Evolutionary conservation across 2,113 vertebrate genomes (phyloP), one percentile per base, ranked within the genome.

Genomic region (Rattus rattus): DNA sequence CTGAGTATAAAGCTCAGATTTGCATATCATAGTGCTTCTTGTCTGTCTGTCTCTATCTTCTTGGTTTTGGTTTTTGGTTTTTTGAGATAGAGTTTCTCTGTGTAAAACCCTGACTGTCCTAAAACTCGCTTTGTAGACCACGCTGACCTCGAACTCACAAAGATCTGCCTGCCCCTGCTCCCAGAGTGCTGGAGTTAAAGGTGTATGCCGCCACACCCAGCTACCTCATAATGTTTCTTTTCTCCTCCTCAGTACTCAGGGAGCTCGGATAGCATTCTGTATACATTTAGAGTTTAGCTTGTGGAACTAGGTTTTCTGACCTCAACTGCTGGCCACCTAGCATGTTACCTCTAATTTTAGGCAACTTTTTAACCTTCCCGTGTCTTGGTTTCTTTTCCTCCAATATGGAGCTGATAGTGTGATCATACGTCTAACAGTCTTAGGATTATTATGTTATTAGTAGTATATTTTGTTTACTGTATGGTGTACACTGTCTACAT

Each of bases 401-500:
- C 73, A 33, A 72, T 56, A 61, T 52, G 36, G 22, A 92, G 28
- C 5, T 54, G 28, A 8, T 76, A 80, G 76, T 72, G 5, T 54
- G 52, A 73, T 24, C 13, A 59, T 26, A 3, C 6, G 26, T 16
- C 19, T 90, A 90, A 36, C 59, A 33, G n/a, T 63, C 47, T 87
- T 73, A 87, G 54, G 24, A 89, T 95, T 75, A 87, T 54, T 86
- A 87, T 80, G 87, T 95, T 75, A 87, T 54, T 86, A 90, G 75
- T 72, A 33, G 30, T 93, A 16, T 91, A 77, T 94, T 90, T 90
- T 24, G 47, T 70, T 43, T 85, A 65, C 30, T 39, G 2, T 61
- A 5, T 49, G 6, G 1, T 59, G 1, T 20, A 86, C 61, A 77
- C 95, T 95, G 65, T 83, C 52, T 61, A 39, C 14, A 39, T 93